Evolutionary conservation across 2,113 vertebrate genomes (phyloP).

Genomic region (Picathartes gymnocephalus): DNA sequence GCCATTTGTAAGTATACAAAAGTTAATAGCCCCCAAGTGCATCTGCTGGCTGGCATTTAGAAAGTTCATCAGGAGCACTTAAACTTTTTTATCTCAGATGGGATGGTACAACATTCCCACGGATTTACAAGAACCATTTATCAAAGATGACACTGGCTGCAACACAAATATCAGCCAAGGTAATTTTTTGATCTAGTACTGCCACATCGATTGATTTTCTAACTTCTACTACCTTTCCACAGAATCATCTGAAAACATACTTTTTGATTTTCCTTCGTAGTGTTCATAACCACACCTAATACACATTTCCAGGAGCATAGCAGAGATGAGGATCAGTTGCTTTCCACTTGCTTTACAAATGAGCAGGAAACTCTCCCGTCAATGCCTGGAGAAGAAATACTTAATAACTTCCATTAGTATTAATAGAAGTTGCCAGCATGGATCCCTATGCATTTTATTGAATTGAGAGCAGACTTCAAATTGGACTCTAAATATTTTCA

Average conservation of each 20-base stretch:
- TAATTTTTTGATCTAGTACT: slow-evolving; percentile 20
- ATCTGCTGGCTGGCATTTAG: slow-evolving; percentile 55
- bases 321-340: neutral
- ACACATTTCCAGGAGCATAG: neutral
- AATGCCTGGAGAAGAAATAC: neutral
- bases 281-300: neutral
- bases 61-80: slow-evolving; percentile 67
- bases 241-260: neutral
- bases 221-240: neutral
- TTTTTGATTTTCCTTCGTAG: neutral
- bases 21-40: slow-evolving; percentile 16
- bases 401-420: neutral
- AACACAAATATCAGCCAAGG: slow-evolving; percentile 17
- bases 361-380: neutral
- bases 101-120: neutral
- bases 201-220: neutral
- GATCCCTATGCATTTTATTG: neutral
- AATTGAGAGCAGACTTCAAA: neutral
- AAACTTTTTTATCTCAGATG: slow-evolving; percentile 40
- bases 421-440: neutral
- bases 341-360: neutral
- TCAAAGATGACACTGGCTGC: slow-evolving; percentile 32
- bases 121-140: slow-evolving; percentile 59
- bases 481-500: neutral
- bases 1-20: neutral